These are phyloP conservation scores for Hippoglossus stenolepis DNA, from an alignment of 2,113 vertebrate genomes.

Conservation along the genomic window DNA sequence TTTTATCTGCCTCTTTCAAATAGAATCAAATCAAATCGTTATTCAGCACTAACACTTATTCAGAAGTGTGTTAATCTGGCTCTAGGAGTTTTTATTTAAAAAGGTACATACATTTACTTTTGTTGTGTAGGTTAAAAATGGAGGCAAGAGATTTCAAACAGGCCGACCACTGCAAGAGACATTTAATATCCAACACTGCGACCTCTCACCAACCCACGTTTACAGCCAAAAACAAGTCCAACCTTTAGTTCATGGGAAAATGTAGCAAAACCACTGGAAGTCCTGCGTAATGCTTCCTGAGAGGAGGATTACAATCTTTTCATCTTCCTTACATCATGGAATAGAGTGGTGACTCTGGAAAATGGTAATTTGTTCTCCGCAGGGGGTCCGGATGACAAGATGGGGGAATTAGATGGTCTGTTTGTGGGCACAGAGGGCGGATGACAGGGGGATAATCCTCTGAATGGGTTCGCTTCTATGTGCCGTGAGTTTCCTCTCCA, in stretches of 20 bases:
- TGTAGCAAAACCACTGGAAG: conserved; percentile 53
- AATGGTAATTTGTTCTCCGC: conserved; percentile 60
- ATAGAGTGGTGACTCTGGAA: conserved; percentile 60
- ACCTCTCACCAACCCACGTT: neutral
- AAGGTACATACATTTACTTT: neutral
- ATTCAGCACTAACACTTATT: neutral
- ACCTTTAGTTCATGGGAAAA: conserved; percentile 64
- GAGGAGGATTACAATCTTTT: conserved; percentile 49
- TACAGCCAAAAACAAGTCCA: neutral
- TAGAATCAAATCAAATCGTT: neutral
- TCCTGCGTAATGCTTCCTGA: conserved; percentile 47
- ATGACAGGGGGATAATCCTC: conserved; percentile 51
- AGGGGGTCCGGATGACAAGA: conserved; percentile 67
- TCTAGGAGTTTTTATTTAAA: neutral
- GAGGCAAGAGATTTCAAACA: neutral
- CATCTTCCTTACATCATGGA: conserved; percentile 39
- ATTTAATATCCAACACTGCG: neutral
- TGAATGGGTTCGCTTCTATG: conserved; percentile 63
- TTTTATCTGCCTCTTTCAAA: neutral
- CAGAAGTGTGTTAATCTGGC: neutral
- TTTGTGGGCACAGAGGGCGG: conserved; percentile 38
- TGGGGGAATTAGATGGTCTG: conserved; percentile 46
- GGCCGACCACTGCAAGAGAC: neutral
- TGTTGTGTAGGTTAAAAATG: neutral
- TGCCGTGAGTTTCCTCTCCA: neutral